These are phyloP conservation scores for Arenicola marina DNA, from an alignment of 2,888 invertebrate genomes.

Conservation along the genomic window DNA sequence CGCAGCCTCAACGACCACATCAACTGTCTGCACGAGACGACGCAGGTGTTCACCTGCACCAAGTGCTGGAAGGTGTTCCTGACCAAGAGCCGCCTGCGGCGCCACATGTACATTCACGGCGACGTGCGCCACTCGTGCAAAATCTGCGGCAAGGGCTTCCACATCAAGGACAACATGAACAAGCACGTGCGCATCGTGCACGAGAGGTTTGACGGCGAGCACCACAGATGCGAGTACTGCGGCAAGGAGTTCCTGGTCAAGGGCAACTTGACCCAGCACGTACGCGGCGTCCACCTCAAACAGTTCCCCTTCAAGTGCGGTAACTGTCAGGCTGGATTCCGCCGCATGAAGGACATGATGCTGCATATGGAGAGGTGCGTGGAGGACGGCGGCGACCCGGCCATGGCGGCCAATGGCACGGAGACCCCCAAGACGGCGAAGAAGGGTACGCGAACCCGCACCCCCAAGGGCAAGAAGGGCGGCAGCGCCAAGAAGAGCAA, in stretches of 20 bases:
- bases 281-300: slow-evolving; percentile 26
- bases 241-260: slow-evolving; percentile 25
- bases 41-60: slow-evolving; percentile 19
- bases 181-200: slow-evolving; percentile 28
- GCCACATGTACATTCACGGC: slow-evolving; percentile 26
- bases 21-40: slow-evolving; percentile 24
- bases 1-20: slow-evolving; percentile 23
- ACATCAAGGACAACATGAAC: slow-evolving; percentile 30
- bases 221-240: slow-evolving; percentile 19
- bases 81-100: slow-evolving; percentile 20
- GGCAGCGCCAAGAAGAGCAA: too few species aligned
- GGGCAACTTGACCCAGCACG: slow-evolving; percentile 28
- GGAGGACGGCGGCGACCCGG: not conserved
- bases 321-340: slow-evolving; percentile 19
- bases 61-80: slow-evolving; percentile 23
- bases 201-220: slow-evolving; percentile 13
- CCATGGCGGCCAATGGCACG: too few species aligned
- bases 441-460: too few species aligned
- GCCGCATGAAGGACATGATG: slow-evolving; percentile 18
- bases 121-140: slow-evolving; percentile 18
- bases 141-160: slow-evolving; percentile 27
- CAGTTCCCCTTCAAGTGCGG: slow-evolving; percentile 23
- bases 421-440: too few species aligned
- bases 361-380: slow-evolving; percentile 16
- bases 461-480: too few species aligned